Base-by-base conservation (phyloP, 1,140 invertebrate species). In the Danaus plexippus region DNA sequence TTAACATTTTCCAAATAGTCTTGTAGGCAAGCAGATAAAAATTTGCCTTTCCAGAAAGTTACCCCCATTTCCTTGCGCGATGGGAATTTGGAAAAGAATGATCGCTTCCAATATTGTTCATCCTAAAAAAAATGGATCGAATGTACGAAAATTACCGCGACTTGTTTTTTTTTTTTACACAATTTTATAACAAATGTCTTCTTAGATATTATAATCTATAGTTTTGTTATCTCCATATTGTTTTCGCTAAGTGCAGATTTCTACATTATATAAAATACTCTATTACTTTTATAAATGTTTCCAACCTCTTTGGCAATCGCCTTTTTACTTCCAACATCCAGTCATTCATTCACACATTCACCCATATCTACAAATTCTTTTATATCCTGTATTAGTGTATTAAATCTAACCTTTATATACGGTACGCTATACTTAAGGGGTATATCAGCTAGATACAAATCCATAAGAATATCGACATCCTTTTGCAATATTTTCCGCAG, bases 21-120 rank as follows among this genome's bases (percentile, higher is more conserved):
- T 67, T 85, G 81, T 9, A 88, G 63, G 54, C 71, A 80, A 12
- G 73, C 71, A 1, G 82, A 81, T 51, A 87, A 69, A 71, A 69
- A 88, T 53, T 80, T 85, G 52, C 76, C 77, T 68, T 88, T 88
- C 82, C 84, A 88, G 71, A 72, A 83, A 1, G 63, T 66, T 9
- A 77, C 66, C 9, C 72, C 73, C 18, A 82, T 55, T 49, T 80
- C 77, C 40, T 65, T 58, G 13, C 71, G 63, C 0, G 71, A 66
- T 11, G 80, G 80, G 61, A 84, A 87, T 50, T 80, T 80, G 10
- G 57, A 69, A 47, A 61, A 65, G 55, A 73, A 85, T 12, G 77
- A 82, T 32, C 82, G 66, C 55, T 84, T 76, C 85, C 85, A 87
- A 63, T 84, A 87, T 69, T 79, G 81, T 59, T 87, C 82, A 53